Base-by-base conservation (phyloP, 2,113 vertebrate species). In the Alectura lathami region DNA sequence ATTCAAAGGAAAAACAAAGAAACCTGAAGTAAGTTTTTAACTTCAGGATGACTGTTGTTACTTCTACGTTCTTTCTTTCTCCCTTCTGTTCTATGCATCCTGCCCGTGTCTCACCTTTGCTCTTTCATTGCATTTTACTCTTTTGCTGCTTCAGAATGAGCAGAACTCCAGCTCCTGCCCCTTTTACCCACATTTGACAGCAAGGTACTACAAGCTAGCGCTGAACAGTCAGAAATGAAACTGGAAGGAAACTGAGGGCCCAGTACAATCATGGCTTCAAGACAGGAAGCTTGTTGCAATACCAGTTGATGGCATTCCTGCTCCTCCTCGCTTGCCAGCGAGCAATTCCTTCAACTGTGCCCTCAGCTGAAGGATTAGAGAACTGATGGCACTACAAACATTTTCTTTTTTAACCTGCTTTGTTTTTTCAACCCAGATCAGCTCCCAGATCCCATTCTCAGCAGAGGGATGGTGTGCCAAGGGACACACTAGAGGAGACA, bases 81-180 rank as follows among this genome's bases (percentile, higher is more conserved):
- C 22, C 32, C 17, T n/a, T 89, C 22, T 56, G 14, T 17, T 72
- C 68, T 66, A n/a, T 36, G 43, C 38, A 75, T n/a, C 40, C 76
- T 75, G n/a, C 8, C 29, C 1, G 0, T 22, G 22, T 34, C 53
- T 43, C 3, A 0, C n/a, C 26, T 67, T 68, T 24, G 18, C 8
- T 68, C 30, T 81, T 76, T 56, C 8, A 79, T 56, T 45, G 63
- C 11, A 17, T 32, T 73, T 82, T 63, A 56, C n/a, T 27, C 29
- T 78, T 40, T 32, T 75, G 21, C 40, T 80, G 21, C 15, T 29
- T 22, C 72, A 42, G 34, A 85, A 6, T 0, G 2, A 83, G 36
- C 23, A 77, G 16, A 83, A 68, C 36, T 50, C 26, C 36, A 32
- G 1, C 27, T 91, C 18, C 42, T 38, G 72, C 7, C 63, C 20